Percentiles rank a stretch among this genome's conserved stretches.
Conservation (phyloP, 2,113 vertebrate genomes). For the Danio rerio region GRCz12tu NC_133190.1:14882001-14882500, state of each 20-base stretch:
- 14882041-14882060: not conserved
- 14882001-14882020: not conserved
- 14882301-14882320: not conserved
- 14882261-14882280: not conserved
- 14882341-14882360: too few relatives aligned
- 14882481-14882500: too few relatives aligned
- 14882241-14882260: not conserved
- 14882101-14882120: not conserved
- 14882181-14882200: not conserved
- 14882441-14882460: too few relatives aligned
- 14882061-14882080: not conserved
- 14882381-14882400: not conserved
- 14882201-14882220: not conserved
- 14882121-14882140: not conserved
- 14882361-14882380: not conserved
- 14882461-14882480: too few relatives aligned
- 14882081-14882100: not conserved
- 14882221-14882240: not conserved
- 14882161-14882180: not conserved
- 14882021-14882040: conserved; percentile 12
- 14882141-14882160: not conserved
- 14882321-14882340: too few relatives aligned
- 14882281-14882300: not conserved
- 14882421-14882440: too few relatives aligned
- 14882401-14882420: too few relatives aligned